These are phyloP conservation scores for Portunus trituberculatus DNA, from an alignment of 1,140 invertebrate species.

Conservation along the genomic window DNA sequence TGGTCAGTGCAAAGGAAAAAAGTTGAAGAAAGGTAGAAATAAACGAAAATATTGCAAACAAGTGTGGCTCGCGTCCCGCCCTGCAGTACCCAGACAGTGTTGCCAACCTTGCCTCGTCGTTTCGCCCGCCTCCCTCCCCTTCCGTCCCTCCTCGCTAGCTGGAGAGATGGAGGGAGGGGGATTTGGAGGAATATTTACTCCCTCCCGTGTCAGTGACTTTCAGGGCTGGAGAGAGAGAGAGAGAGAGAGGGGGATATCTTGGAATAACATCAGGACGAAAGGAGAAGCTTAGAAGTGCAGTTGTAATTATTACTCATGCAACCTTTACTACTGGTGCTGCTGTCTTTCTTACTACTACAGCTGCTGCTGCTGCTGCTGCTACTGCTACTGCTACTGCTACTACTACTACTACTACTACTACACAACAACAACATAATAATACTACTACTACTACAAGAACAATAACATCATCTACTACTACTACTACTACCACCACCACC, in stretches of 20 bases:
- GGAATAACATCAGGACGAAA: no score
- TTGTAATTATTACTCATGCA: not conserved
- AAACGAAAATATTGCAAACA: no score
- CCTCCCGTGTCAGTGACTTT: no score
- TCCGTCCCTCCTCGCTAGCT: no score
- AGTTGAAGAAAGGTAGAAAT: no score
- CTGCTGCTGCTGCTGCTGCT: conserved; percentile 1
- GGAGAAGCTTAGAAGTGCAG: no score
- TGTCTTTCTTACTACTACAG: not conserved
- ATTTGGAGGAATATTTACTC: no score
- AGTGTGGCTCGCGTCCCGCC: not conserved
- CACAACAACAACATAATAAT: no score
- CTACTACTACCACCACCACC: not conserved
- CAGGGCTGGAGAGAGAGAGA: not conserved
- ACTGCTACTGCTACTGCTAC: not conserved
- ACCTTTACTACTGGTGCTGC: not conserved
- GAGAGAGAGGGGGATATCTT: no score
- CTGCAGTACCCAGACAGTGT: not conserved
- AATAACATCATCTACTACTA: conserved; percentile 9
- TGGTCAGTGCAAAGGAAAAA: no score
- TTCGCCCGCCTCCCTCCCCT: not conserved
- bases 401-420: not conserved
- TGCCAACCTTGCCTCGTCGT: not conserved
- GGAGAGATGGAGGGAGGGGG: no score
- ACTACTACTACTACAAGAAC: not conserved